Evolutionary conservation across 2,113 vertebrate species (phyloP).

Genomic region (Coreoperca whiteheadi): DNA sequence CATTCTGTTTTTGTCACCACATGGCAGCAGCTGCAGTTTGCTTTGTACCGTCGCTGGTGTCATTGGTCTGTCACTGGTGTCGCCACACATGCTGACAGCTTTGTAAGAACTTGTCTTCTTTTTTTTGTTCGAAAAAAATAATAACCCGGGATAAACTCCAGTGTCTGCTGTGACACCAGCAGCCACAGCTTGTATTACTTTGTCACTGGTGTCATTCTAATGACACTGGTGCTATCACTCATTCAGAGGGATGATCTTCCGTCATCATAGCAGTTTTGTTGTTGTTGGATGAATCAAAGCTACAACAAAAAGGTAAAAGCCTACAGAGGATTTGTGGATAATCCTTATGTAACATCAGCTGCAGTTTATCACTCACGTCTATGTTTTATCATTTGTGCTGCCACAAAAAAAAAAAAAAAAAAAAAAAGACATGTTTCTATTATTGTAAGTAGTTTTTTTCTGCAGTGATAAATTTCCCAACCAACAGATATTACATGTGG

Average conservation of each 20-base stretch:
- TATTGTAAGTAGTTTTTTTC: background rate
- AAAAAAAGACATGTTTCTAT: conserved; percentile 3
- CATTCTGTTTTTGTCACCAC: conserved; percentile 3
- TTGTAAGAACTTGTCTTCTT: conserved; percentile 36
- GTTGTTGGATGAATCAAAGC: conserved; percentile 29
- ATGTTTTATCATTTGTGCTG: conserved; percentile 1
- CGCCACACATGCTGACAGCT: conserved; percentile 46
- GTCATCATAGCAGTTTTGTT: conserved; percentile 9
- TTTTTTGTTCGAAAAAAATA: conserved; percentile 44
- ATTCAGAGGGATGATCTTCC: conserved; percentile 44
- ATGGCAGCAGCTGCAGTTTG: conserved; percentile 25
- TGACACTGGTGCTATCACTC: conserved; percentile 49
- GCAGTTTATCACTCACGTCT: conserved; percentile 20
- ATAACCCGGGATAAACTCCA: conserved; percentile 50
- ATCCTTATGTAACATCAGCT: conserved; percentile 12
- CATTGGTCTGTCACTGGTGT: conserved; percentile 33
- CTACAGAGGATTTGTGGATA: conserved; percentile 18
- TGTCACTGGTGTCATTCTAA: conserved; percentile 50
- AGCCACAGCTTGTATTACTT: conserved; percentile 47
- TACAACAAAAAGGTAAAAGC: conserved; percentile 13
- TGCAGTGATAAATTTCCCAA: conserved; percentile 2
- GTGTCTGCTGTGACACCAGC: conserved; percentile 40
- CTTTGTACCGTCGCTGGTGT: conserved; percentile 41
- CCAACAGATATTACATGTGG: background rate
- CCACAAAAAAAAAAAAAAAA: too few species aligned